A percentile compares a stretch with the other conserved stretches of the same genome.
phyloP scores from a whole-genome alignment of 1,140 invertebrate species.

The Paraescarpia echinospica region DNA sequence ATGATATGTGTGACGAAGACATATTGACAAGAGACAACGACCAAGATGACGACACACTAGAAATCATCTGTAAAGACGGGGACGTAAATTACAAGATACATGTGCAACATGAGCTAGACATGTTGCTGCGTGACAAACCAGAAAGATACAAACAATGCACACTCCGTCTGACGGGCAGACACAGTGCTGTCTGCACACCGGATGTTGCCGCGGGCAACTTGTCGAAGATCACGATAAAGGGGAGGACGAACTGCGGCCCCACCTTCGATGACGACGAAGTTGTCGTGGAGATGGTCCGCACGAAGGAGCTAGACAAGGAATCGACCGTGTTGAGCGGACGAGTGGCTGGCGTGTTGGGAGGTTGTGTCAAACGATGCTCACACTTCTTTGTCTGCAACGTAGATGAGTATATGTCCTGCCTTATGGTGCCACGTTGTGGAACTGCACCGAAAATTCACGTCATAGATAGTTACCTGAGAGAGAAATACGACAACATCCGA shows the following conservation, averaged over 20 bases:
- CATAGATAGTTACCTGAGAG: slow-evolving; percentile 26
- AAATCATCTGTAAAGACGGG: neutral
- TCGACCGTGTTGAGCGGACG: slow-evolving; percentile 29
- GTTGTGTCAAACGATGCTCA: slow-evolving; percentile 37
- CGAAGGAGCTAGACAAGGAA: neutral
- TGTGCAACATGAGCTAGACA: neutral
- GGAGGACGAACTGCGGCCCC: slow-evolving; percentile 40
- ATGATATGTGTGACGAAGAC: neutral
- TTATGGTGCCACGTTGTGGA: slow-evolving; percentile 49
- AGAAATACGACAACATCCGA: neutral
- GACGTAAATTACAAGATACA: neutral
- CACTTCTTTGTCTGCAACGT: slow-evolving; percentile 46
- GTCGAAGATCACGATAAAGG: slow-evolving; percentile 37
- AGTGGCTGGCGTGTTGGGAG: slow-evolving; percentile 47
- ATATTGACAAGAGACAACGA: neutral
- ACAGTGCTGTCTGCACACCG: neutral
- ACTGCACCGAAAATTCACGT: slow-evolving; percentile 43
- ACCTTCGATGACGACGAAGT: slow-evolving; percentile 47
- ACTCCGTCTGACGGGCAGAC: neutral
- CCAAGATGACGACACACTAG: neutral
- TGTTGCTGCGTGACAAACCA: neutral
- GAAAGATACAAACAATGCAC: neutral
- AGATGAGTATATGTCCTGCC: slow-evolving; percentile 39
- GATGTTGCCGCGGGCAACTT: neutral
- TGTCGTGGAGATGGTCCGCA: slow-evolving; percentile 47